Evolutionary conservation across 2,888 invertebrate species (phyloP).

Genomic region (Pollenia griseotomentosa): DNA sequence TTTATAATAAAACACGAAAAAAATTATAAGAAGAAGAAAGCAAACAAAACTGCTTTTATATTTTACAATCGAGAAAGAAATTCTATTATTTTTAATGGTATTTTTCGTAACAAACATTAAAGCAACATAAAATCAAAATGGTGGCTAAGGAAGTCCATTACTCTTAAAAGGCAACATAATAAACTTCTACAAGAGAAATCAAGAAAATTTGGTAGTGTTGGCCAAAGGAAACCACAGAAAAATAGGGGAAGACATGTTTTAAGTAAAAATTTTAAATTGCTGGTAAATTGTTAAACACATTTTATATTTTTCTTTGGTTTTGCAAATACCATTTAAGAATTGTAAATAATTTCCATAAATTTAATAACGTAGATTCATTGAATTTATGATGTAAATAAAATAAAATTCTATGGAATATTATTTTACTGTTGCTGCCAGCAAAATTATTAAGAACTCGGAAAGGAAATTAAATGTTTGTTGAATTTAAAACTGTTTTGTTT

Average conservation of each 20-base stretch:
- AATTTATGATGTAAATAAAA: slow-evolving; percentile 6
- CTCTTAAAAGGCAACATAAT: slow-evolving; percentile 38
- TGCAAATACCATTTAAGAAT: too few species aligned
- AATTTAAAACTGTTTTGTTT: slow-evolving; percentile 27
- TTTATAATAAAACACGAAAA: too few species aligned
- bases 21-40: not conserved
- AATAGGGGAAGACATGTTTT: not conserved
- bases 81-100: not conserved
- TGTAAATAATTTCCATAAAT: not conserved
- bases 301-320: too few species aligned
- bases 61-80: not conserved
- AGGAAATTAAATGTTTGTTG: slow-evolving; percentile 68
- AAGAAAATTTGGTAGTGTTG: not conserved
- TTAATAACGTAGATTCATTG: slow-evolving; percentile 8
- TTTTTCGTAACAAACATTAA: slow-evolving; percentile 16
- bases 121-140: slow-evolving; percentile 12
- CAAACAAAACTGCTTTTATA: not conserved
- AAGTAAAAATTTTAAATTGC: too few species aligned
- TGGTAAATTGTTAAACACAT: too few species aligned
- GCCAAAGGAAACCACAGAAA: not conserved
- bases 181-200: not conserved
- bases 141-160: slow-evolving; percentile 26
- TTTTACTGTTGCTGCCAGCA: not conserved
- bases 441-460: not conserved
- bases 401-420: not conserved